Conservation (phyloP, 2,888 invertebrate species). For the Hydroisotoma schaefferi region DNA sequence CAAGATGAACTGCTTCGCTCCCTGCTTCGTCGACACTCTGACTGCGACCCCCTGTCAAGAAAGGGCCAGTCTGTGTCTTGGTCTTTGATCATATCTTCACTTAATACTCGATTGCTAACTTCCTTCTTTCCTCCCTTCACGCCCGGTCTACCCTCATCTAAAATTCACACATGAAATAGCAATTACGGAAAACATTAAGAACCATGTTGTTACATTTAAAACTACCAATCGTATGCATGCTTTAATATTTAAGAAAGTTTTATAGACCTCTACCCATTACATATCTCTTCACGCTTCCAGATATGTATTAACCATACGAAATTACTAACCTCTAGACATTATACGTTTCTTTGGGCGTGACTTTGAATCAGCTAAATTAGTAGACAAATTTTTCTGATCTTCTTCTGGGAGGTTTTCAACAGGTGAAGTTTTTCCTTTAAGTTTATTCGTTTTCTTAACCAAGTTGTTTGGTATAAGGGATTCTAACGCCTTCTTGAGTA, state of each 20-base stretch:
- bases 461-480: not conserved
- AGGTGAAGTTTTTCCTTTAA: slow-evolving; percentile 18
- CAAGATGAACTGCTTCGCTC: slow-evolving; percentile 55
- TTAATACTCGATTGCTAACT: not conserved
- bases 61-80: slow-evolving; percentile 33
- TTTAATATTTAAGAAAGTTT: too few relatives aligned
- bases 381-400: not conserved
- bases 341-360: slow-evolving; percentile 5
- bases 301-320: too few relatives aligned
- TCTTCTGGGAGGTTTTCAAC: too few relatives aligned
- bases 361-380: not conserved
- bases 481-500: not conserved
- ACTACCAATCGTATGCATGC: too few relatives aligned
- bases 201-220: too few relatives aligned
- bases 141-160: slow-evolving; percentile 11
- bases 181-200: too few relatives aligned
- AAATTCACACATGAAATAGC: slow-evolving; percentile 11
- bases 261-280: too few relatives aligned
- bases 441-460: slow-evolving; percentile 3
- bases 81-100: slow-evolving; percentile 4
- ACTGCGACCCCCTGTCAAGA: slow-evolving; percentile 71
- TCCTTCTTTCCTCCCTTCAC: slow-evolving; percentile 24
- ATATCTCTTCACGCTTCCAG: not conserved
- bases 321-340: slow-evolving; percentile 3
- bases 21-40: slow-evolving; percentile 50